These are phyloP conservation scores for Ictalurus furcatus DNA, from an alignment of 2,113 vertebrate species.

Conservation along the genomic window DNA sequence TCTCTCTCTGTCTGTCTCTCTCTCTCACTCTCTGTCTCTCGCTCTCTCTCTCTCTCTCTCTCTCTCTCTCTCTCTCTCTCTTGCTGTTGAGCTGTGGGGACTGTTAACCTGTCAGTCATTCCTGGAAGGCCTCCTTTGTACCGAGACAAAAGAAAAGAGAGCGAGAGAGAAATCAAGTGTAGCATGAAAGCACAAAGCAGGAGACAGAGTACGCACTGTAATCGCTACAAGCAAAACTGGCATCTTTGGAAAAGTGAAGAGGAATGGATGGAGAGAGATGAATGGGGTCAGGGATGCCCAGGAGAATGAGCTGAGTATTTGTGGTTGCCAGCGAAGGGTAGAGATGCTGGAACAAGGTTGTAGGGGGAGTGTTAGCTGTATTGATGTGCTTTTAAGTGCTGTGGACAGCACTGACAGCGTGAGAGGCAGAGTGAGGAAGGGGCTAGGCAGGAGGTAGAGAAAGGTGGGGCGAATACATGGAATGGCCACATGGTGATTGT, in stretches of 20 bases:
- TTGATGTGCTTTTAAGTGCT: conserved; percentile 49
- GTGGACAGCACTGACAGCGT: conserved; percentile 33
- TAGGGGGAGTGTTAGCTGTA: conserved; percentile 40
- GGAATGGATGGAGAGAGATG: conserved; percentile 67
- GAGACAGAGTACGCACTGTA: conserved; percentile 58
- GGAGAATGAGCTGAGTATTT: conserved; percentile 64
- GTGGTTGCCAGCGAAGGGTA: conserved; percentile 42
- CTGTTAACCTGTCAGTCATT: conserved; percentile 69
- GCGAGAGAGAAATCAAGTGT: conserved; percentile 36
- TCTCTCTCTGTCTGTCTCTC: no score
- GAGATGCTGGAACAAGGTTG: conserved; percentile 5
- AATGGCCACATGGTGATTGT: conserved; percentile 23
- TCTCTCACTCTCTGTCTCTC: not conserved
- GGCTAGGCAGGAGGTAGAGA: conserved; percentile 8
- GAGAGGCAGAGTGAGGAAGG: conserved; percentile 29
- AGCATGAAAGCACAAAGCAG: conserved; percentile 55
- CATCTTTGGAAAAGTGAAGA: conserved; percentile 62
- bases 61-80: conserved; percentile 12
- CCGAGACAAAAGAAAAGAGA: conserved; percentile 66
- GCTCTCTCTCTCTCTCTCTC: not conserved
- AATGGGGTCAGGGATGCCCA: conserved; percentile 73
- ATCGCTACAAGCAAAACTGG: conserved; percentile 65
- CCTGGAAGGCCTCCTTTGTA: conserved; percentile 63
- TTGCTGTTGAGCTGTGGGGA: conserved; percentile 22
- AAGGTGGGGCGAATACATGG: not conserved